Evolutionary conservation across 2,797 vertebrate genomes (phyloP), one percentile per base, ranked within the genome.

Genomic region (Cercopithecus neglectus): DNA sequence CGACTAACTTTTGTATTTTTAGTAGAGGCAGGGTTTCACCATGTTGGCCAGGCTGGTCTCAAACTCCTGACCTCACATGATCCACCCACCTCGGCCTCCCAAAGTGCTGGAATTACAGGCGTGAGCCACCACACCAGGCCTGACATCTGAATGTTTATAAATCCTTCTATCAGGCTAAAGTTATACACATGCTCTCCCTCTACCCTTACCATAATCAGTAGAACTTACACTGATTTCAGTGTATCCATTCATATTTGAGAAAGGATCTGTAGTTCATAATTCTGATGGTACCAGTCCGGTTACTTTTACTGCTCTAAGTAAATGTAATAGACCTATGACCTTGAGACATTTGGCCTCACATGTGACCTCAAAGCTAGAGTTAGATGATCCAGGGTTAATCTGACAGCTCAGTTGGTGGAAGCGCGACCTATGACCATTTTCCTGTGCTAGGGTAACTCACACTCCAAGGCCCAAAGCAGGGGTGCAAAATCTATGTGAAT

Each of bases 131-230:
- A 4, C 33, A 67, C 16, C 16, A n/a, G 30, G 3, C 61, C 16
- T n/a, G n/a, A 84, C 4, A 11, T 67, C 79, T 44, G 5, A 82
- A 55, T 61, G 44, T 95, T 96, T 75, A 75, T 36, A 79, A 86
- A 85, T 76, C 78, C 72, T 72, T 83, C 55, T 53, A 50, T 79
- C 57, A 70, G 39, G 86, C 41, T 93, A 72, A 96, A 94, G n/a
- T 61, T 33, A 86, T 11, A 84, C 33, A 61, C 41, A 57, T 28
- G 64, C 2, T 84, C 61, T 41, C 46, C 76, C 39, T 61, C 46
- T 90, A 74, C 28, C 16, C 28, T 93, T 85, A 48, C 17, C 48
- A 22, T n/a, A 61, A 57, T 70, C 84, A 36, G 61, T 72, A 85
- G 84, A 82, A 79, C 12, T 74, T 76, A 76, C 76, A 17, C 50